Evolutionary conservation across 2,888 invertebrate genomes (phyloP), one percentile per base, ranked within the genome.

Genomic region (Drosophila pseudotalamancana): DNA sequence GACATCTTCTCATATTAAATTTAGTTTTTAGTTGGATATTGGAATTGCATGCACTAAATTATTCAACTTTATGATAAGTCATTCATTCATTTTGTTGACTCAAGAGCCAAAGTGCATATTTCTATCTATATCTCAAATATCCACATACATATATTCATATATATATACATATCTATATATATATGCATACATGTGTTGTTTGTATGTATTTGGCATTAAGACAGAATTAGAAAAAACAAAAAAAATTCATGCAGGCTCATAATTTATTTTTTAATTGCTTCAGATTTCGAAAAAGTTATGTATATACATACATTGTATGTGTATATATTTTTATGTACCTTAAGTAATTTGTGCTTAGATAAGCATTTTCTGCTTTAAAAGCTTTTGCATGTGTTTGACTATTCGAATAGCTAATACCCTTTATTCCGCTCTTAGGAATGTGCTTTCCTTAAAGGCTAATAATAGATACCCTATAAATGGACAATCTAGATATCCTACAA

Each of bases 1-100:
- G 81, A 81, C 87, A 87, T 87, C 78, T 81, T 66, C 62, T 64
- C 81, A 51, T 19, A 29, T n/a, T 68, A 68, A n/a, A n/a, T n/a
- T 65, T 74, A 80, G 59, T 53, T 21, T 42, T 19, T 23, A 21
- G 21, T 32, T 53, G 60, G 62, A 64, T 66, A 64, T 72, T 67
- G 63, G n/a, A 67, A 77, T 56, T 71, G 67, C 71, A 64, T 83
- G 73, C 68, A 83, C 68, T 83, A 68, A 83, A 70, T 73, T 73
- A 73, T 79, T 60, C 60, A 64, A 54, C 29, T 78, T 82, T 61
- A 78, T 67, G 39, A 35, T 32, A 27, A 53, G 14, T 45, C 57
- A 40, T 42, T 16, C n/a, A n/a, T n/a, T n/a, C n/a, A n/a, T 48
- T 23, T 21, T 16, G 21, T n/a, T n/a, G 42, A 31, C 18, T 12